Evolutionary conservation across 2,113 vertebrate genomes (phyloP).

Genomic region (Upupa epops): DNA sequence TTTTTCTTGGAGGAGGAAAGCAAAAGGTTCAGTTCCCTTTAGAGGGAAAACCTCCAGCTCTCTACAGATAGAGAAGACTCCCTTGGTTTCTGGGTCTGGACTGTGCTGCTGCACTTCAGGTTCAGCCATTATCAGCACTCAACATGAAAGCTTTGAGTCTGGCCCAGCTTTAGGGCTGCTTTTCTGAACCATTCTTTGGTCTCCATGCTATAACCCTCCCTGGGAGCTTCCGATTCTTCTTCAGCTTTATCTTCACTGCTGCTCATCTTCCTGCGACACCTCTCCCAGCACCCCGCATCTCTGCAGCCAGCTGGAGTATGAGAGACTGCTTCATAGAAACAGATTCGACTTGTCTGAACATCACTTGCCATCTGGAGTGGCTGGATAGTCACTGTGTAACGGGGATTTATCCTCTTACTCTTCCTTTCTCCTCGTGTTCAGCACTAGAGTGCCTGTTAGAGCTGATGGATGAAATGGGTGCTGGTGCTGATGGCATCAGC

Average conservation of each 20-base stretch:
- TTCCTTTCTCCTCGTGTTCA: neutral
- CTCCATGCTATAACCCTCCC: neutral
- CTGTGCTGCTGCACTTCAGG: neutral
- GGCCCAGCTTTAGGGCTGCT: neutral
- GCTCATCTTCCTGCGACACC: neutral
- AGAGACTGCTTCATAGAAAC: rapidly evolving
- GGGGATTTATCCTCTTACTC: neutral
- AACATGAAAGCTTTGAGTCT: neutral
- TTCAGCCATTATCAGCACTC: neutral
- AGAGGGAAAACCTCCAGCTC: too few relatives aligned
- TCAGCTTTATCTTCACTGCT: neutral
- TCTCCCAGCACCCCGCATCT: neutral
- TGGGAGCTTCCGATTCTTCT: neutral
- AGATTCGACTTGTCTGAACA: neutral
- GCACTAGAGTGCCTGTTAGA: neutral
- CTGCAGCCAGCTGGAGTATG: neutral
- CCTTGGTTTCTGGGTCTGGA: neutral
- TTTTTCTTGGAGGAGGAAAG: too few relatives aligned
- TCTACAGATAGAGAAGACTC: too few relatives aligned
- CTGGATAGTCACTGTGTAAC: neutral
- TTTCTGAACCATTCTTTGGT: neutral
- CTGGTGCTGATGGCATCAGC: neutral
- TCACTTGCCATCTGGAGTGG: neutral
- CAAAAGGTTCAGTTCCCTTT: neutral
- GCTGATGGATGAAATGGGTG: neutral